Base-by-base conservation (phyloP, 2,797 vertebrate species). In the Lacerta viridis region DNA sequence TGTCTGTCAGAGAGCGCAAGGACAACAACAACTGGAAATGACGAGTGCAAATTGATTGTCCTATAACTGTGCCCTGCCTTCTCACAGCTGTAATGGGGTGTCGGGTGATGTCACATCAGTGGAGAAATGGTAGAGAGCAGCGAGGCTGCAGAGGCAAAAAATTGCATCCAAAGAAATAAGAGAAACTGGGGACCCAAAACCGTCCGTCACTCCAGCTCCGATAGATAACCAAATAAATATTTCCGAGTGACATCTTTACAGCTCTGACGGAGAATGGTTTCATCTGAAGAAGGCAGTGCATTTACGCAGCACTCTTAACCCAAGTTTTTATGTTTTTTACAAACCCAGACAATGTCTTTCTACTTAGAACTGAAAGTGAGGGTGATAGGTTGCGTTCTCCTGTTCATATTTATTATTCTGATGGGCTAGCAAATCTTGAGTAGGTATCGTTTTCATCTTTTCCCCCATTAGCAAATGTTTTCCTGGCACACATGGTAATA, bases 261-360 rank as follows among this genome's bases (percentile, higher is more conserved):
- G 80, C 89, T 64, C 68, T 81, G 43, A 76, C 11, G 0, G 91
- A 91, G 88, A 90, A 87, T 6, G 9, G 5, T 80, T 93, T 94
- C 27, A 69, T 82, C 43, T 86, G 36, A 29, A 69, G 55, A 83
- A n/a, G 15, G 39, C 33, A 17, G 50, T 15, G 69, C 8, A 41
- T 55, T 87, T 66, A 36, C 25, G 36, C n/a, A 74, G 88, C 9
- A 69, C 18, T 91, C 76, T 3, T 41, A 92, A 82, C 71, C 46
- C 61, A 64, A 25, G 43, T n/a, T 33, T 33, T 83, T 77, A 0
- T 68, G 18, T 72, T 86, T 92, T 91, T 90, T 80, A 39, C 84
- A 87, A 91, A 92, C 6, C 33, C 29, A 87, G 88, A 80, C 89
- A 91, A 92, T 87, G 91, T 55, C n/a, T 92, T 91, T 93, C 92